Percentiles rank a stretch among this genome's conserved stretches.
Conservation (phyloP, 2,113 vertebrate species). For the Callipepla californica region DNA sequence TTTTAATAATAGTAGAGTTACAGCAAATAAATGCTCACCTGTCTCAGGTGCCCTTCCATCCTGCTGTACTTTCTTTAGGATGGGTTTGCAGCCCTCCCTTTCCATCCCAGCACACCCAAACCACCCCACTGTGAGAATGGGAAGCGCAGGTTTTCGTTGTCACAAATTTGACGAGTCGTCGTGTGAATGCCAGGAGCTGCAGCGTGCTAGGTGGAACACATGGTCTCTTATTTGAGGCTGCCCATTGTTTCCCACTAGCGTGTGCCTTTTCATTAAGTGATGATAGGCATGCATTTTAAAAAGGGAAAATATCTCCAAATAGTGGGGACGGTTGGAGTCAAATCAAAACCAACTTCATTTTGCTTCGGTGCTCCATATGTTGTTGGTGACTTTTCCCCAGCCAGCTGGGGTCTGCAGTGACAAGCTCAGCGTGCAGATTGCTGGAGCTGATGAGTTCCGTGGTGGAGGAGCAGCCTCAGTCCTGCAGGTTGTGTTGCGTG, state of each 20-base stretch:
- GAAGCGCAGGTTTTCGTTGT: background rate
- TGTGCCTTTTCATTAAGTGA: background rate
- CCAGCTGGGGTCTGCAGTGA: background rate
- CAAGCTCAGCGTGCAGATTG: fast-evolving
- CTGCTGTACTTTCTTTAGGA: background rate
- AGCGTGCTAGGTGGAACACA: background rate
- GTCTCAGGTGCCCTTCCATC: background rate
- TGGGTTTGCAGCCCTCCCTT: background rate
- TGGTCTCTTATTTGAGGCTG: background rate
- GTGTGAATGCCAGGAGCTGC: background rate
- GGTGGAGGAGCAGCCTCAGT: background rate
- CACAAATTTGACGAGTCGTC: background rate
- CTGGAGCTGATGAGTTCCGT: background rate
- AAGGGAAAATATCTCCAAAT: background rate
- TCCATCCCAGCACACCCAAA: fast-evolving
- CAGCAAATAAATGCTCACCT: background rate
- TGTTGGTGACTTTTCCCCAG: background rate
- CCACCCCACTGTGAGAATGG: background rate
- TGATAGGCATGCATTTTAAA: background rate
- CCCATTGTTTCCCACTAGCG: background rate
- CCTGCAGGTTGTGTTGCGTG: background rate
- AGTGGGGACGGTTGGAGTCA: background rate
- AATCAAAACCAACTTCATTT: background rate
- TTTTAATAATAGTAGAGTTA: background rate
- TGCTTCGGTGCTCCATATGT: background rate